A percentile compares a stretch with the other conserved stretches of the same genome.
Evolutionary conservation across 2,113 vertebrate genomes (phyloP).

Genomic region (Malurus cyaneus): DNA sequence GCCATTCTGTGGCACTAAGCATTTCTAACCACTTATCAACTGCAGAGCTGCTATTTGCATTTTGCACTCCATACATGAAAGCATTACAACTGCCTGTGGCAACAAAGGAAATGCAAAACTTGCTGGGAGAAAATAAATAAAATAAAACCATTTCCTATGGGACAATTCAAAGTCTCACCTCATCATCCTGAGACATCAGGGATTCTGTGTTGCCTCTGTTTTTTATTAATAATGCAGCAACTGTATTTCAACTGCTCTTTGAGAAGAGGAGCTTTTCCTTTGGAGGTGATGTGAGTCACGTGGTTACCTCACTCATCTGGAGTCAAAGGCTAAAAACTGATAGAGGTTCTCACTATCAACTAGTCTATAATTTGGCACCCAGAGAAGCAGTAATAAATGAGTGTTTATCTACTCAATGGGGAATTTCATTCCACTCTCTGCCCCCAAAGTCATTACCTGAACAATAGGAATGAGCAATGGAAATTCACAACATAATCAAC

Average conservation of each 20-base stretch:
- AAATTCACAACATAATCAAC: conserved; percentile 22
- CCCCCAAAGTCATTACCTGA: conserved; percentile 20
- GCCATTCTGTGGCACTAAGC: neutral
- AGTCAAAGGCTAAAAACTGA: conserved; percentile 42
- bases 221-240: conserved; percentile 49
- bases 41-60: conserved; percentile 31
- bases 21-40: neutral
- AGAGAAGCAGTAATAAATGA: conserved; percentile 31
- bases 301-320: conserved; percentile 28
- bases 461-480: neutral
- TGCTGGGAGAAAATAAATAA: conserved; percentile 38
- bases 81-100: conserved; percentile 15
- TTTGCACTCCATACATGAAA: conserved; percentile 27
- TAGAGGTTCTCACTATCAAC: conserved; percentile 28
- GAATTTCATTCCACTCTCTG: conserved; percentile 2
- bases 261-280: conserved; percentile 11
- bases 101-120: conserved; percentile 42
- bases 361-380: conserved; percentile 49
- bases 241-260: conserved; percentile 36
- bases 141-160: conserved; percentile 27
- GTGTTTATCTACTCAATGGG: conserved; percentile 14
- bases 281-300: neutral
- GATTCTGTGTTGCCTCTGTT: conserved; percentile 30
- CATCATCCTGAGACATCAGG: conserved; percentile 43
- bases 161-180: conserved; percentile 64